Evolutionary conservation across 2,797 vertebrate species (phyloP), one percentile per base, ranked within the genome.

Genomic region (Aphelocoma californica): DNA sequence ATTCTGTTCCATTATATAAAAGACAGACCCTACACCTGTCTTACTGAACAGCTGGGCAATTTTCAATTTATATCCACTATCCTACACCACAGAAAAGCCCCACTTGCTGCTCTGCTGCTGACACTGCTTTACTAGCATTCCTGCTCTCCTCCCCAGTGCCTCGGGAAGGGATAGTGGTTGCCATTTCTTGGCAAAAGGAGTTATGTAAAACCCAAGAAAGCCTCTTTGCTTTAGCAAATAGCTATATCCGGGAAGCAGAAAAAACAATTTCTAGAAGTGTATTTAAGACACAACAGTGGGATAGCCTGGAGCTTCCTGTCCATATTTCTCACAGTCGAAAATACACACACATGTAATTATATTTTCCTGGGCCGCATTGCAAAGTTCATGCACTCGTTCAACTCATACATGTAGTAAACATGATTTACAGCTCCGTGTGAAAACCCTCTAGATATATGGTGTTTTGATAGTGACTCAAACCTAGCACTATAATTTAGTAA

Each of bases 31-130:
- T 85, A 96, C 97, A 97, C 97, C 97, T 97, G 97, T 97, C 96
- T 94, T 32, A 9, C 60, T 86, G 91, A 97, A 97, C 97, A 98
- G 97, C 97, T 98, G 97, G 95, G 94, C 79, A 93, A 95, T 90
- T 94, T 96, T 96, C 95, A 96, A 71, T 96, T 97, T 97, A 97
- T 96, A 97, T 95, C 82, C 73, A 96, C 92, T 89, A 88, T 70
- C 90, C 79, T 96, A 86, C 47, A 81, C 84, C 84, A 74, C 54
- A 61, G 84, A 91, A 94, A 95, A 90, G 75, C 91, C 75, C 70
- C 93, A 86, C 94, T 95, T 88, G 88, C 88, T 89, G 74, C 57
- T 92, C 77, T 83, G 61, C 53, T 95, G 93, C 93, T 93, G 93
- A 93, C 80, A 2, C n/a, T 56, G 90, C 90, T 95, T 94, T 56